Conservation (phyloP, 2,797 vertebrate genomes). For the Oreortyx pictus region DNA sequence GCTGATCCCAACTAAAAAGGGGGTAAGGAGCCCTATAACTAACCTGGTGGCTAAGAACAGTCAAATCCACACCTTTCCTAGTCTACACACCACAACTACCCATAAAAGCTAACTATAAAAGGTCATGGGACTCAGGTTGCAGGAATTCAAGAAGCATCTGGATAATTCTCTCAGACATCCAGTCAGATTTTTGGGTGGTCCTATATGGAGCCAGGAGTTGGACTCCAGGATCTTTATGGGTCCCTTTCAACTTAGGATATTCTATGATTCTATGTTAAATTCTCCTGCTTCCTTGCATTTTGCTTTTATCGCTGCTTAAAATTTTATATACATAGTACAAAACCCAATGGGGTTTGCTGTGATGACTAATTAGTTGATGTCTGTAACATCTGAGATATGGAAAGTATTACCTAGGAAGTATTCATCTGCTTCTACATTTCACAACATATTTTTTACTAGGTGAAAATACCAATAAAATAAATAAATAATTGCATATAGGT, state of each 20-base stretch:
- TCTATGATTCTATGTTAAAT: neutral
- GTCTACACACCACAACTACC: neutral
- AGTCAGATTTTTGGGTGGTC: too few species aligned
- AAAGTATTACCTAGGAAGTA: neutral
- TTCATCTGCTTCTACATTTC: neutral
- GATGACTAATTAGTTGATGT: neutral
- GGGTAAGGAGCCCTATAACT: neutral
- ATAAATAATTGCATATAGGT: neutral
- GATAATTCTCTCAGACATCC: too few species aligned
- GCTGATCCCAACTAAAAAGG: neutral
- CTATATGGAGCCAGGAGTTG: too few species aligned
- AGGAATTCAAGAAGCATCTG: too few species aligned
- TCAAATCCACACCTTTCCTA: neutral
- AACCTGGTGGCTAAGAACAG: neutral
- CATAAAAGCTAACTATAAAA: neutral
- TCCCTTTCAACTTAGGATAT: too few species aligned
- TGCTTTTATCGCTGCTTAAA: neutral
- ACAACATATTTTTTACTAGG: neutral
- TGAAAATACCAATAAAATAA: conserved; percentile 5
- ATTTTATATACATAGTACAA: neutral
- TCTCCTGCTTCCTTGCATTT: neutral
- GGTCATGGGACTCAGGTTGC: neutral
- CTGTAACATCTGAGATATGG: neutral
- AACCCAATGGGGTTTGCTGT: neutral
- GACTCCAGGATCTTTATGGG: too few species aligned